phyloP scores from a whole-genome alignment of 2,797 vertebrate genomes.

The Urosaurus nigricauda region DNA sequence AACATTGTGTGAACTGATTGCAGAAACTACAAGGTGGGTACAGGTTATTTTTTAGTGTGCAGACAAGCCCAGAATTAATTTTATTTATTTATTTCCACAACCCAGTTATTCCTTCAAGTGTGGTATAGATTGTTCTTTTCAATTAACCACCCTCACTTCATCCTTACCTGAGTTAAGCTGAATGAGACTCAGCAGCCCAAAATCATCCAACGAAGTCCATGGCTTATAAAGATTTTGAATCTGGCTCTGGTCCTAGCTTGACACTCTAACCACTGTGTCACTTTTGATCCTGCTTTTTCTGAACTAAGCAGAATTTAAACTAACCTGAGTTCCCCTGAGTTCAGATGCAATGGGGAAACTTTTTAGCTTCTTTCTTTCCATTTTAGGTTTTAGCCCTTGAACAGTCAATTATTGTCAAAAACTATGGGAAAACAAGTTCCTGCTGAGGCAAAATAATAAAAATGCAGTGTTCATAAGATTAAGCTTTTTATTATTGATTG shows the following conservation, averaged over 20 bases:
- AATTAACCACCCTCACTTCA: not conserved
- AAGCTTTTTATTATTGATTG: slow-evolving; percentile 64
- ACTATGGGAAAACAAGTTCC: slow-evolving; percentile 13
- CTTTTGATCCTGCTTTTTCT: no score
- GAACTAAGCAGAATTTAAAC: not conserved
- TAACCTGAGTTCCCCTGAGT: not conserved
- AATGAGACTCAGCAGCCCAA: not conserved
- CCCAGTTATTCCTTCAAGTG: not conserved
- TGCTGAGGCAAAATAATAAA: slow-evolving; percentile 57
- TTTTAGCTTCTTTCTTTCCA: slow-evolving; percentile 12
- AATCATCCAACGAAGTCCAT: not conserved
- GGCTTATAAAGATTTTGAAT: not conserved
- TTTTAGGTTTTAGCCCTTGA: slow-evolving; percentile 38
- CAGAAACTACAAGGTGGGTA: no score
- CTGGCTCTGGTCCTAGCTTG: no score
- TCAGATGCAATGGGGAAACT: not conserved
- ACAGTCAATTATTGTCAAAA: slow-evolving; percentile 59
- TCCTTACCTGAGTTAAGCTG: not conserved
- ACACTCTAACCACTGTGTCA: not conserved
- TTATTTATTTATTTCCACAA: not conserved
- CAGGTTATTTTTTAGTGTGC: no score
- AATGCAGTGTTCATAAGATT: slow-evolving; percentile 46
- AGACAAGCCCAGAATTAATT: not conserved
- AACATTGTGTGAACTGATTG: no score
- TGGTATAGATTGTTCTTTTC: not conserved